These are phyloP conservation scores for Pristionchus mayeri DNA, from an alignment of 2,888 invertebrate genomes.

Conservation along the genomic window DNA sequence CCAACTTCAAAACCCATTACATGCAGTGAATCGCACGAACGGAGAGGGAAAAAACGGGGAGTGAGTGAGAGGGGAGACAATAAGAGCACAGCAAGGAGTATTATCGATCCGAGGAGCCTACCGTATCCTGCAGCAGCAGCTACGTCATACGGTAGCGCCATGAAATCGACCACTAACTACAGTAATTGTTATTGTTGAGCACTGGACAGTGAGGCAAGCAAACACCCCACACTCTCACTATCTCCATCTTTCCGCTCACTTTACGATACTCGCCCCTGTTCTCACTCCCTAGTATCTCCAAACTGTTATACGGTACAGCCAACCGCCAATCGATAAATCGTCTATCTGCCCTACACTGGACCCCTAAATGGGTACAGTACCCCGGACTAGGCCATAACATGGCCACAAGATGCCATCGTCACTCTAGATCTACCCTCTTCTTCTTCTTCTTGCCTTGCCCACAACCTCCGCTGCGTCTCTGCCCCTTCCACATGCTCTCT, in stretches of 20 bases:
- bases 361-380: too few relatives aligned
- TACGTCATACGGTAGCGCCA: not conserved
- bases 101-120: not conserved
- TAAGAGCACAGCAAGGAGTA: not conserved
- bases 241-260: not conserved
- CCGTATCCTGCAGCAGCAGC: not conserved
- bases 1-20: not conserved
- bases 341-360: too few relatives aligned
- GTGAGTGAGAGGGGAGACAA: not conserved
- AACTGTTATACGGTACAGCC: not conserved
- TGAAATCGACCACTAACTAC: not conserved
- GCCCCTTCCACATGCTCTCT: not conserved
- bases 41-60: not conserved
- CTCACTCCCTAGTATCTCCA: not conserved
- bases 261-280: not conserved
- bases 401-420: not conserved
- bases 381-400: not conserved
- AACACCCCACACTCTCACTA: slow-evolving; percentile 29
- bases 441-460: slow-evolving; percentile 33
- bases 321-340: not conserved
- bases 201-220: not conserved
- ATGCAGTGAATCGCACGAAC: not conserved
- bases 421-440: slow-evolving; percentile 40
- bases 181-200: not conserved
- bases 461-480: slow-evolving; percentile 48